Base-by-base conservation (phyloP, 2,113 vertebrate species). In the Pseudopipra pipra region DNA sequence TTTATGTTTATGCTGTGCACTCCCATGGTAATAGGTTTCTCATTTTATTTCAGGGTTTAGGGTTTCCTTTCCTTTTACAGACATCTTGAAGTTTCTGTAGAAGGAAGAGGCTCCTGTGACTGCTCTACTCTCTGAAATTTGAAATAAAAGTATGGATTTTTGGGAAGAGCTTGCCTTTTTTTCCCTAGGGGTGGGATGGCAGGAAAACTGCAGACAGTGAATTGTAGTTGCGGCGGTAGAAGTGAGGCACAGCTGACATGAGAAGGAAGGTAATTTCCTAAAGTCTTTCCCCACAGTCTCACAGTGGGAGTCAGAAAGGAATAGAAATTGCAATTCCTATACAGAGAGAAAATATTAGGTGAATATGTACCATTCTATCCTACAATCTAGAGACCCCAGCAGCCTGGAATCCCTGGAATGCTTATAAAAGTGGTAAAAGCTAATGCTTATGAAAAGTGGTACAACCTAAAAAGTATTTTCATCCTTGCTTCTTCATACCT, bases 1-100 rank as follows among this genome's bases (percentile, higher is more conserved):
- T 52, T 85, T 93, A 73, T 90, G 78, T 58, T 95, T 79, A 83
- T 95, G 77, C 28, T 93, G 54, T 94, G 31, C 39, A 54, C 24
- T 90, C 82, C 43, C 31, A 35, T 90, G 85, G 56, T 65, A 85
- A 95, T 67, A 91, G 22, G 65, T 43, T 86, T 89, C 62, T 94
- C 52, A 58, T 86, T 95, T 92, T 89, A 84, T 75, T 87, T 87
- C 73, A 92, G 85, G 43, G 30, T 79, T 80, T 82, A 66, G 11
- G 23, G 52, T 73, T 67, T 55, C 59, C 28, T 88, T 66, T 44
- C 33, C 44, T 78, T 82, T 94, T 87, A 59, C 25, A 86, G n/a
- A 56, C 56, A 62, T 44, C 24, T 25, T 65, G 83, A 77, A 47
- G 73, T 85, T 88, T 88, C 68, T 83, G 67, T 31, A 61, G 17